These are phyloP conservation scores for Pocillopora verrucosa DNA, from an alignment of 64 coral and sea anemone species.

Conservation along the genomic window DNA sequence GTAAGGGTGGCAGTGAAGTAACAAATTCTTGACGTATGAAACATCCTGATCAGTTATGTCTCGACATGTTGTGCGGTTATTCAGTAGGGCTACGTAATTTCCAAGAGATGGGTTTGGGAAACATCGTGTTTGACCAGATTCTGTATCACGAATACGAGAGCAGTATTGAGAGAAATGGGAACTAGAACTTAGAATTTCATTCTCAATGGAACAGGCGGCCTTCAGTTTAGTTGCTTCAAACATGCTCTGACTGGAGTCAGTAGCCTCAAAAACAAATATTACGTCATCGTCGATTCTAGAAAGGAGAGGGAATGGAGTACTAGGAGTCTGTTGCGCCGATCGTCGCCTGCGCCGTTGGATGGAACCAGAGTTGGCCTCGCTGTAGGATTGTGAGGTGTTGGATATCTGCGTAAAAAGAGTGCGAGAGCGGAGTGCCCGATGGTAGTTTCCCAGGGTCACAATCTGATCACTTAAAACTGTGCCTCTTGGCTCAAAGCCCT, in stretches of 20 bases:
- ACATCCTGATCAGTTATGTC: constrained; percentile 74
- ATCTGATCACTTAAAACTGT: constrained; percentile 61
- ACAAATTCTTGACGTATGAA: constrained; percentile 2
- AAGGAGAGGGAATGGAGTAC: rapidly evolving
- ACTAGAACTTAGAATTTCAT: constrained; percentile 41
- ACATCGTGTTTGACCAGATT: not conserved
- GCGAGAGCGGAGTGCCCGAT: too few relatives aligned
- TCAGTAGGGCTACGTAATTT: constrained; percentile 59
- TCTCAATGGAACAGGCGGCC: constrained; percentile 62
- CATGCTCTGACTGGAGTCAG: constrained; percentile 17
- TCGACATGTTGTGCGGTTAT: constrained; percentile 50
- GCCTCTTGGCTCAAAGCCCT: constrained; percentile 82
- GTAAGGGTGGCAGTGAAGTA: constrained; percentile 51
- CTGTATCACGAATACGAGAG: not conserved
- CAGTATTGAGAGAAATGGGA: not conserved
- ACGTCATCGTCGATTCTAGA: not conserved
- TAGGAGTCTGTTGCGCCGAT: too few relatives aligned
- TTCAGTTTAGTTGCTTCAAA: constrained; percentile 65
- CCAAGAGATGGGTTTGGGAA: constrained; percentile 62
- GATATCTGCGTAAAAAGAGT: too few relatives aligned
- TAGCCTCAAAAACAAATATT: constrained; percentile 66
- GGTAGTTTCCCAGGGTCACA: not conserved
- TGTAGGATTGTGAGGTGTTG: too few relatives aligned
- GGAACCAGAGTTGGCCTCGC: too few relatives aligned
- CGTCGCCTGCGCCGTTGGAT: too few relatives aligned